Evolutionary conservation across 2,797 vertebrate genomes (phyloP), one percentile per base, ranked within the genome.

Genomic region (Avahi laniger): DNA sequence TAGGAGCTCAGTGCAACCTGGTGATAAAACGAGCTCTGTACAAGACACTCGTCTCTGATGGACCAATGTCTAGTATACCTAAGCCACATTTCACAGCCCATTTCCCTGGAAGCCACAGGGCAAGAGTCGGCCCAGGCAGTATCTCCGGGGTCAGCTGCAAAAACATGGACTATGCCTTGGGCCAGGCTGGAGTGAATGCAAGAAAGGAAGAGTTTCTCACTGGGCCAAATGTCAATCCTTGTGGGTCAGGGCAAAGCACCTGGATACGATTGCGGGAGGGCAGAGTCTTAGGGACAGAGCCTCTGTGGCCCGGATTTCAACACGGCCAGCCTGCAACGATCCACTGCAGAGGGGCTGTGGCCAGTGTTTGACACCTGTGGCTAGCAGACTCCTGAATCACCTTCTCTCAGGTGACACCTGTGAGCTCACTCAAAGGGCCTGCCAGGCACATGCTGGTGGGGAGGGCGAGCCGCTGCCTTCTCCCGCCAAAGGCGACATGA

Each of bases 171-270:
- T 24, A 50, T 0, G 41, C 48, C 75, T 28, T 30, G 14, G 54
- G 61, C n/a, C 11, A n/a, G 12, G 52, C 38, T 1, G 26, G 33
- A n/a, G 18, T 3, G 22, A 69, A n/a, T 2, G 0, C 0, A 26
- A 70, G 48, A n/a, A 52, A 82, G 69, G 48, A 89, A 69, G 43
- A 67, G n/a, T 17, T 28, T 54, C 41, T 54, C 65, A 7, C 2
- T 38, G 59, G 73, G 15, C 46, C 28, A 38, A 54, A 6, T 15
- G 2, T 12, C 52, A 61, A 9, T 33, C 14, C 57, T 43, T 5
- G 4, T 12, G 33, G 22, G 7, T 65, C 26, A 13, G 75, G 46
- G 38, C 61, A 59, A 57, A 92, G 24, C 38, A 70, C 22, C n/a
- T 30, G 7, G 46, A 46, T 24, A n/a, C 38, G 17, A 30, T 6